phyloP scores from a whole-genome alignment of 35 echinoderm and acorn worm species.

The Holothuria glaberrima region DNA sequence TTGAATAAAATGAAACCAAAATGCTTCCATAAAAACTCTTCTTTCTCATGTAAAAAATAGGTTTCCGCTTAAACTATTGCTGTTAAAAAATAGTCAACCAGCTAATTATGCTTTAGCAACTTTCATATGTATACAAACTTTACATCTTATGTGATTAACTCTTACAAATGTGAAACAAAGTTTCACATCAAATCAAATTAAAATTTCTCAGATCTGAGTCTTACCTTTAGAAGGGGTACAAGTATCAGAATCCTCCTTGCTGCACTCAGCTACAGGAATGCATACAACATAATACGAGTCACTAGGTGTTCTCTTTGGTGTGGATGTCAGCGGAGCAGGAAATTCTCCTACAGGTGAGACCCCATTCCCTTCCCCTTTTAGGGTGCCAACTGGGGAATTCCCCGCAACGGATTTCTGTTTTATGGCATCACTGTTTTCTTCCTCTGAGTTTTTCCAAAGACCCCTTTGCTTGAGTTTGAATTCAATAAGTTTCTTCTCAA shows the following conservation, averaged over 20 bases:
- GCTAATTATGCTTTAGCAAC: too few species aligned
- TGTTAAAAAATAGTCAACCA: too few species aligned
- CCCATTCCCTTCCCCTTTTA: background rate
- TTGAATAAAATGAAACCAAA: too few species aligned
- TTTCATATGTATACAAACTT: too few species aligned
- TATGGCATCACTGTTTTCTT: background rate
- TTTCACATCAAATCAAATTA: too few species aligned
- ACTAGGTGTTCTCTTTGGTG: constrained; percentile 5
- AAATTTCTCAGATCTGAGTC: too few species aligned
- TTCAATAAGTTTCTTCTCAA: constrained; percentile 75
- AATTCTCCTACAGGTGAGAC: too few species aligned
- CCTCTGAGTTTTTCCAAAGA: constrained; percentile 4
- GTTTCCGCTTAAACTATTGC: too few species aligned
- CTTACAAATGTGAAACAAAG: too few species aligned
- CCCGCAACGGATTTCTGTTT: background rate
- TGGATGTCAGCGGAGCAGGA: background rate
- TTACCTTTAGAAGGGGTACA: constrained; percentile 21
- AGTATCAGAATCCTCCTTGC: background rate
- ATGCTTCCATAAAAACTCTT: too few species aligned
- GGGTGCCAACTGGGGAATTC: background rate
- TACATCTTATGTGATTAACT: too few species aligned
- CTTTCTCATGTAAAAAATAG: too few species aligned
- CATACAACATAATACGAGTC: constrained; percentile 66
- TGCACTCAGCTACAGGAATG: constrained; percentile 36
- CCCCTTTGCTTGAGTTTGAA: constrained; percentile 29